These are phyloP conservation scores for Plectrocnemia conspersa DNA, from an alignment of 1,140 invertebrate genomes.

Conservation along the genomic window DNA sequence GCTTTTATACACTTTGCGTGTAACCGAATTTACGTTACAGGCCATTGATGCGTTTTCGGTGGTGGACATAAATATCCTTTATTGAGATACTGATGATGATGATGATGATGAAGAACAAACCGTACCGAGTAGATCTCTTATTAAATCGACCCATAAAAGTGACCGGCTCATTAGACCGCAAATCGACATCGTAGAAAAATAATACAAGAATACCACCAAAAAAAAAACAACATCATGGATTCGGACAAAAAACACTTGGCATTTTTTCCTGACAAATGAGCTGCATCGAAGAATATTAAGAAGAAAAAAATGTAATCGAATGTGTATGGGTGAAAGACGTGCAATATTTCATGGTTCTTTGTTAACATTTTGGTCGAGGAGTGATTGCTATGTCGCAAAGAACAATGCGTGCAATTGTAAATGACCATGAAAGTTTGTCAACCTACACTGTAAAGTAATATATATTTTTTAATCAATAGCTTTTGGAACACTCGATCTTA, in stretches of 20 bases:
- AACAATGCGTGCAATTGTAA: background rate
- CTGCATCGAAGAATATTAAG: slow-evolving; percentile 21
- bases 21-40: no score
- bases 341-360: background rate
- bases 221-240: slow-evolving; percentile 15
- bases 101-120: slow-evolving; percentile 19
- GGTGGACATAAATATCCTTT: slow-evolving; percentile 24
- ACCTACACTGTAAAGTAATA: no score
- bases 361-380: no score
- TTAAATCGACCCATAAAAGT: slow-evolving; percentile 26
- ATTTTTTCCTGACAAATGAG: slow-evolving; percentile 18
- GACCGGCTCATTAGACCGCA: slow-evolving; percentile 25
- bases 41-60: slow-evolving; percentile 14
- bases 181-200: slow-evolving; percentile 18
- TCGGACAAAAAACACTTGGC: slow-evolving; percentile 19
- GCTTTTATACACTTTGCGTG: no score
- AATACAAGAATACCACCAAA: background rate
- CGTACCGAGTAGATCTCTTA: slow-evolving; percentile 12
- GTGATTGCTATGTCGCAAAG: no score
- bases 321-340: background rate
- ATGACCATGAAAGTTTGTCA: background rate
- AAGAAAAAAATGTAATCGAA: slow-evolving; percentile 1
- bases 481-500: no score
- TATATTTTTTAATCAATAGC: no score
- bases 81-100: slow-evolving; percentile 24